phyloP scores from a whole-genome alignment of 2,113 vertebrate species.

The Thunnus thynnus region DNA sequence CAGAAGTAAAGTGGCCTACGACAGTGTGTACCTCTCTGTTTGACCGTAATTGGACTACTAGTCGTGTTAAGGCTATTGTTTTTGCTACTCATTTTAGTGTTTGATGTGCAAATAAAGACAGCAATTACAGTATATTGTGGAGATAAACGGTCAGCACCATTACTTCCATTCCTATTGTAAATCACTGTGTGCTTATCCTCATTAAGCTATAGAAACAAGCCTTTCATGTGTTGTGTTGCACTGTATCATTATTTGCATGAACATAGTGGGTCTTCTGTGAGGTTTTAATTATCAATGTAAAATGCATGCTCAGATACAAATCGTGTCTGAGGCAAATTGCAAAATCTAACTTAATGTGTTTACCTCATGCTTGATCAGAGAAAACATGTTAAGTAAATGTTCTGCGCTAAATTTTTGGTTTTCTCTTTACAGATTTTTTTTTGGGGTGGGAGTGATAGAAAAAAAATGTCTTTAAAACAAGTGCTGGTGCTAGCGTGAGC shows the following conservation, averaged over 20 bases:
- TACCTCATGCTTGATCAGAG: slow-evolving; percentile 22
- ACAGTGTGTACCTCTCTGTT: not conserved
- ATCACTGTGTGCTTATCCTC: slow-evolving; percentile 45
- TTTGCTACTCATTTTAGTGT: slow-evolving; percentile 46
- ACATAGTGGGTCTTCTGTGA: slow-evolving; percentile 22
- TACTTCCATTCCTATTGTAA: slow-evolving; percentile 46
- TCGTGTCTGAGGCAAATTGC: slow-evolving; percentile 31
- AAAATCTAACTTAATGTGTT: slow-evolving; percentile 45
- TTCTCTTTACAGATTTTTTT: not conserved
- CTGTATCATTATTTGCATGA: slow-evolving; percentile 37
- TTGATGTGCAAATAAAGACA: slow-evolving; percentile 67
- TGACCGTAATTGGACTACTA: slow-evolving; percentile 43
- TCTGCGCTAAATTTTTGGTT: not conserved
- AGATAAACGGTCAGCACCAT: slow-evolving; percentile 62
- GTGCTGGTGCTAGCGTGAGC: not conserved
- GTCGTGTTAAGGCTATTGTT: slow-evolving; percentile 28
- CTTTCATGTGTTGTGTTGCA: slow-evolving; percentile 31
- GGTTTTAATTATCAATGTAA: slow-evolving; percentile 45
- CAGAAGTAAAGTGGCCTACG: slow-evolving; percentile 34
- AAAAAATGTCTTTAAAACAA: slow-evolving; percentile 16
- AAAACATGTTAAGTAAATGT: slow-evolving; percentile 12
- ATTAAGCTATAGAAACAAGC: slow-evolving; percentile 42
- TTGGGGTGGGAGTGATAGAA: too few relatives aligned
- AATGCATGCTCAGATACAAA: slow-evolving; percentile 32
- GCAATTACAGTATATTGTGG: slow-evolving; percentile 65